Percentiles rank a stretch among this genome's conserved stretches.
Evolutionary conservation across 1,140 invertebrate genomes (phyloP).

Genomic region (Heliconius melpomene): DNA sequence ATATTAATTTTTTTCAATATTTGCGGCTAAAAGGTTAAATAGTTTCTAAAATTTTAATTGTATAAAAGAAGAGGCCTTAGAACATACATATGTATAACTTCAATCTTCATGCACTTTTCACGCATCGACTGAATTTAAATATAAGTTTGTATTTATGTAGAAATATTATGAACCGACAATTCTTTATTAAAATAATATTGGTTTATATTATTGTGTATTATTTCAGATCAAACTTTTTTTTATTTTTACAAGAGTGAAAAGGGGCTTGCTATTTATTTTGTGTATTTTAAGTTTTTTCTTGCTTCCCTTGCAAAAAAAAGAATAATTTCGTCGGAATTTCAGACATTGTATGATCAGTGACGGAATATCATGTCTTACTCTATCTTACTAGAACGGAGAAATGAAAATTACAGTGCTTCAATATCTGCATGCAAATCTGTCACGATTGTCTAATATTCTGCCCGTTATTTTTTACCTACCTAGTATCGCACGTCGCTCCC

Average conservation of each 20-base stretch:
- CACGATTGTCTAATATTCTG: too few species aligned
- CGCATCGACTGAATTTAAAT: constrained; percentile 35
- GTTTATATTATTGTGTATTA: neutral
- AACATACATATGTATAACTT: neutral
- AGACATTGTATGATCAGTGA: too few species aligned
- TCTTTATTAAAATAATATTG: constrained; percentile 17
- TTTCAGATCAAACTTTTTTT: neutral
- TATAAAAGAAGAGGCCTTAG: constrained; percentile 3
- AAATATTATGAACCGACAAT: constrained; percentile 2
- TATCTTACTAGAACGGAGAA: too few species aligned
- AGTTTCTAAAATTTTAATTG: neutral
- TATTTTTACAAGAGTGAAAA: neutral
- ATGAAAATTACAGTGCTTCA: too few species aligned
- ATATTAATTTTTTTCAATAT: neutral
- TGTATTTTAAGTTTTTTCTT: too few species aligned
- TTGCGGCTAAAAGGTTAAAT: neutral
- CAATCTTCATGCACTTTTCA: constrained; percentile 25
- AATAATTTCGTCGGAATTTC: too few species aligned
- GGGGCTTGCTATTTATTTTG: too few species aligned
- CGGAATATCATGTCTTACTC: too few species aligned
- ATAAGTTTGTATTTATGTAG: constrained; percentile 28
- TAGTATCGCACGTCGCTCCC: too few species aligned
- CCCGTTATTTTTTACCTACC: too few species aligned
- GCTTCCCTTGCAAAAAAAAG: too few species aligned
- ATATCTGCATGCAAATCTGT: too few species aligned